Evolutionary conservation across 2,797 vertebrate species (phyloP), one percentile per base, ranked within the genome.

Genomic region (Spizella passerina): DNA sequence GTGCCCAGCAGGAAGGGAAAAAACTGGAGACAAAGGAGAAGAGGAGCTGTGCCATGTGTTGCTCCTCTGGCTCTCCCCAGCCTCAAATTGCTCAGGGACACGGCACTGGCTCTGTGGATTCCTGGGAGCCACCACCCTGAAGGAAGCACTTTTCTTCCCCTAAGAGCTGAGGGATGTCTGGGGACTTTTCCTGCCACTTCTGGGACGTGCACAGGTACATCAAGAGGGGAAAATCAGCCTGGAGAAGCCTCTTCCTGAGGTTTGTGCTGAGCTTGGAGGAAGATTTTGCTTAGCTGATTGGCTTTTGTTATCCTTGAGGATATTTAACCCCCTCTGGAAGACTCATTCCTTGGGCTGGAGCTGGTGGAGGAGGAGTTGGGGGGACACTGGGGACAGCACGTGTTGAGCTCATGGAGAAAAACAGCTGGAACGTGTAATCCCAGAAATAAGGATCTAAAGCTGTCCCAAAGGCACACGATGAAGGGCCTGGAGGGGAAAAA

Each of bases 221-320:
- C 71, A 90, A 82, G 88, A 86, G 49, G 30, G 76, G 56, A 63
- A 30, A 60, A 78, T 71, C 41, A 34, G 38, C 63, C 63, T 3
- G 0, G 4, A 65, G 72, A 88, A 91, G 23, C 71, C 29, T 63
- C 57, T 93, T 77, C 13, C 7, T 3, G 20, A 85, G 43, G 34
- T 93, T 93, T 83, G 18, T 91, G 83, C 92, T 96, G 94, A 93
- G 85, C 83, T 82, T 23, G 86, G 89, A 88, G 75, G 75, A 94
- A 63, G 46, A 43, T 91, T 73, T 53, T n/a, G 34, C 82, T 79
- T 27, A 82, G 56, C 73, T 88, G 71, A 14, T 29, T 63, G 24
- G 36, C 47, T 90, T 82, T 10, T 39, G 2, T 75, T 92, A 26
- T 55, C 27, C 47, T 82, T 2, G 0, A 61, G 68, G 29, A 36